These are phyloP conservation scores for Chiloscyllium plagiosum DNA, from an alignment of 2,113 vertebrate genomes.

Conservation along the genomic window DNA sequence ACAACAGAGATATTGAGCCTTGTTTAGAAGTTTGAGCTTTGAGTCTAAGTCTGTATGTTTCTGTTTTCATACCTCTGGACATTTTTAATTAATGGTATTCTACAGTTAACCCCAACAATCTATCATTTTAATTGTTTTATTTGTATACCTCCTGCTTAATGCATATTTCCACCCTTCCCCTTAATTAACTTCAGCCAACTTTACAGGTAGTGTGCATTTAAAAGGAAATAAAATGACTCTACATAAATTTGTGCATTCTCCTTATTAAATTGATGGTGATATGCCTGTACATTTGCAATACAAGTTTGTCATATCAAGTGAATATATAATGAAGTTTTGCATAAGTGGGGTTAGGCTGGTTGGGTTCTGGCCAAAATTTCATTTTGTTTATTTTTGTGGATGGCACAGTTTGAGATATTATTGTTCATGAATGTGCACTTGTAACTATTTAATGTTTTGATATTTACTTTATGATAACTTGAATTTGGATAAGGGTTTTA, in stretches of 20 bases:
- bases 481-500: not conserved
- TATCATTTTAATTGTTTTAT: not conserved
- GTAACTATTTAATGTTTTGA: not conserved
- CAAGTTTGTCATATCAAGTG: not conserved
- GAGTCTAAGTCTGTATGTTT: too few relatives aligned
- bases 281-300: not conserved
- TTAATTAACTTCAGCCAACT: not conserved
- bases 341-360: not conserved
- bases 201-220: not conserved
- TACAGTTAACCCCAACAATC: not conserved
- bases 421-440: not conserved
- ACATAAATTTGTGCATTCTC: not conserved
- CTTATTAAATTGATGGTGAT: not conserved
- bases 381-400: not conserved
- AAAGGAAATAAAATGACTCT: not conserved
- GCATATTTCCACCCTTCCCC: not conserved
- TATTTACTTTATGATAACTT: slow-evolving; percentile 27
- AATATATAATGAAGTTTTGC: not conserved
- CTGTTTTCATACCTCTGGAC: not conserved
- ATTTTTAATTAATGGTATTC: not conserved
- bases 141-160: not conserved
- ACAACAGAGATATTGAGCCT: too few relatives aligned
- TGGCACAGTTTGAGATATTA: not conserved
- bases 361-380: not conserved
- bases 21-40: too few relatives aligned